These are phyloP conservation scores for Ophiothrix spiculata DNA, from an alignment of 35 echinoderm and acorn worm species.

Conservation along the genomic window DNA sequence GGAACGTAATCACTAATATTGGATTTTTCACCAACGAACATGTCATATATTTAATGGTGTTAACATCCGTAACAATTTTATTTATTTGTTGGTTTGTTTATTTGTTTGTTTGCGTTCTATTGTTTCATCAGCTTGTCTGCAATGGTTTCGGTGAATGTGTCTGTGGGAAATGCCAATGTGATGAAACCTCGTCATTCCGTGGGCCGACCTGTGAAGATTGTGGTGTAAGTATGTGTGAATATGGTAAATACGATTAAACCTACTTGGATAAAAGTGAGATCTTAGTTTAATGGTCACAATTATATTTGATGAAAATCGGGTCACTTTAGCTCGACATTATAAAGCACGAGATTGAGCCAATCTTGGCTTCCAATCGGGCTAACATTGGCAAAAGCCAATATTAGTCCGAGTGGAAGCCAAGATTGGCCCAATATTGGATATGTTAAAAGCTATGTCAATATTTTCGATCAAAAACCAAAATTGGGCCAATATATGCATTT, in stretches of 20 bases:
- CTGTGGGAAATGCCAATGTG: not conserved
- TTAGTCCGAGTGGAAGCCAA: not conserved
- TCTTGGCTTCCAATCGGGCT: not conserved
- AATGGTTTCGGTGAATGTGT: not conserved
- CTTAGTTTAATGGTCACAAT: not conserved
- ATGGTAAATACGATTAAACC: not conserved
- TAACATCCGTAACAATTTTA: too few relatives aligned
- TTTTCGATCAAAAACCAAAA: too few relatives aligned
- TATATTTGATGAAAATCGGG: not conserved
- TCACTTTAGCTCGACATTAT: too few relatives aligned
- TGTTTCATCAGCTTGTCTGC: not conserved
- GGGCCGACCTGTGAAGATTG: not conserved
- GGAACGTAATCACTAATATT: too few relatives aligned
- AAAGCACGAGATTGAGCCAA: not conserved
- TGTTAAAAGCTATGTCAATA: too few relatives aligned
- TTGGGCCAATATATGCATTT: not conserved
- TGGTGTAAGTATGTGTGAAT: not conserved
- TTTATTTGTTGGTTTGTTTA: not conserved
- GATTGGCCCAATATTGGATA: too few relatives aligned
- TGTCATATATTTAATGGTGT: too few relatives aligned
- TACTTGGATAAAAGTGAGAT: not conserved
- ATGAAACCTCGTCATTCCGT: not conserved
- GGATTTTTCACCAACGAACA: too few relatives aligned
- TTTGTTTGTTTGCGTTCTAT: not conserved
- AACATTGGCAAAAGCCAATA: not conserved